Evolutionary conservation across 2,888 invertebrate genomes (phyloP).

Genomic region (Zhuqinia jingwanae): DNA sequence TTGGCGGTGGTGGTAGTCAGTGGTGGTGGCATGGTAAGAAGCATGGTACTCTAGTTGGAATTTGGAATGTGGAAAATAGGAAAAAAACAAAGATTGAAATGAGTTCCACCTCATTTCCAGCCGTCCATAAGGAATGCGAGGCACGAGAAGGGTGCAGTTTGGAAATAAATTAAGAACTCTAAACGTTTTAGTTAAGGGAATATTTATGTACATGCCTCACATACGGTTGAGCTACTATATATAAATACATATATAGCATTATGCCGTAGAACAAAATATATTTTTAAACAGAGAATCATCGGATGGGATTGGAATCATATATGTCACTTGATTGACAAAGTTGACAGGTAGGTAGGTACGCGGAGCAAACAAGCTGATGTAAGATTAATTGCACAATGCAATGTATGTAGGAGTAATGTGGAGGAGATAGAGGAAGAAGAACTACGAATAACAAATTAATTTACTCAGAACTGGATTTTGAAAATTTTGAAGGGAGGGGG

Average conservation of each 20-base stretch:
- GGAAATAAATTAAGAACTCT: slow-evolving; percentile 59
- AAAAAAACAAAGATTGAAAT: slow-evolving; percentile 47
- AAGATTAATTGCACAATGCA: no score
- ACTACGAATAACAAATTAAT: no score
- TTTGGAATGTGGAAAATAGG: slow-evolving; percentile 38
- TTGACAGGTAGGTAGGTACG: slow-evolving; percentile 40
- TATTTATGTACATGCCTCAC: background rate
- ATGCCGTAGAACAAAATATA: background rate
- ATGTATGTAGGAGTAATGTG: no score
- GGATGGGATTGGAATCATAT: background rate
- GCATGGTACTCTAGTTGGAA: background rate
- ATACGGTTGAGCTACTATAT: no score
- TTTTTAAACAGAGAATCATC: background rate
- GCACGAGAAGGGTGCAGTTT: slow-evolving; percentile 50
- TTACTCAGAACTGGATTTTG: no score
- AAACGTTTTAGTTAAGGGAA: background rate
- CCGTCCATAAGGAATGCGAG: slow-evolving; percentile 40
- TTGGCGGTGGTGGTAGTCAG: background rate
- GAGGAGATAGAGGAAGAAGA: no score
- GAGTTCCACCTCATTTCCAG: slow-evolving; percentile 72
- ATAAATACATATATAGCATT: no score
- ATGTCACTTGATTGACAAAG: slow-evolving; percentile 42
- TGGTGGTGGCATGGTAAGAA: slow-evolving; percentile 2
- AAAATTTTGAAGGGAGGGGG: no score
- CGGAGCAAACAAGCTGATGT: no score